phyloP scores from a whole-genome alignment of 1,140 invertebrate genomes.

The Saccostrea glomerata region DNA sequence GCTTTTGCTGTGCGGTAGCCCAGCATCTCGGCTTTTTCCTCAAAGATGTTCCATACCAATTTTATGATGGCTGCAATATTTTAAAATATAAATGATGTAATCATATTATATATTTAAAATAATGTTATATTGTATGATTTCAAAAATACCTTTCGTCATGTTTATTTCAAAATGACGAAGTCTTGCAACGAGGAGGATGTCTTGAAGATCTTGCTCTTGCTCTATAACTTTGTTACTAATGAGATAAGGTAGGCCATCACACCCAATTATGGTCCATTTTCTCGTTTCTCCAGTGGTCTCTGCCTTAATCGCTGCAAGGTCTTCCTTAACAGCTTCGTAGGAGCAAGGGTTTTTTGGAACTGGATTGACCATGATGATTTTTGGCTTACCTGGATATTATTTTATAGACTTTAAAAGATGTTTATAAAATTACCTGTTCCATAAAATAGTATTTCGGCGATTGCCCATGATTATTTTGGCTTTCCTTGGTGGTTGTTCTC shows the following conservation, averaged over 20 bases:
- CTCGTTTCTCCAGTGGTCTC: not conserved
- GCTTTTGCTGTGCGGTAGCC: conserved; percentile 3
- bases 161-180: conserved; percentile 47
- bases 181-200: conserved; percentile 27
- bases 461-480: too few species aligned
- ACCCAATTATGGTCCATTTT: conserved; percentile 37
- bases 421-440: not conserved
- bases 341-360: conserved; percentile 39
- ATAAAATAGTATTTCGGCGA: conserved; percentile 23
- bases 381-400: not conserved
- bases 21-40: conserved; percentile 24
- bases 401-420: not conserved
- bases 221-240: conserved; percentile 8
- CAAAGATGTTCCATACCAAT: conserved; percentile 29
- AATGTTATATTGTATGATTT: not conserved
- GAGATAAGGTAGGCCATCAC: conserved; percentile 43
- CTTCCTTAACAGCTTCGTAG: conserved; percentile 26
- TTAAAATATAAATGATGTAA: not conserved
- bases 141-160: conserved; percentile 33
- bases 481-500: not conserved
- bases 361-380: conserved; percentile 23
- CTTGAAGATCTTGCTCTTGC: not conserved
- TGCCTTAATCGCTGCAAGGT: not conserved
- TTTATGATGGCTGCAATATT: conserved; percentile 33
- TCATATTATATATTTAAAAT: not conserved